Conservation (phyloP, 2,797 vertebrate genomes). For the Mormyrus proboscirostris region DNA sequence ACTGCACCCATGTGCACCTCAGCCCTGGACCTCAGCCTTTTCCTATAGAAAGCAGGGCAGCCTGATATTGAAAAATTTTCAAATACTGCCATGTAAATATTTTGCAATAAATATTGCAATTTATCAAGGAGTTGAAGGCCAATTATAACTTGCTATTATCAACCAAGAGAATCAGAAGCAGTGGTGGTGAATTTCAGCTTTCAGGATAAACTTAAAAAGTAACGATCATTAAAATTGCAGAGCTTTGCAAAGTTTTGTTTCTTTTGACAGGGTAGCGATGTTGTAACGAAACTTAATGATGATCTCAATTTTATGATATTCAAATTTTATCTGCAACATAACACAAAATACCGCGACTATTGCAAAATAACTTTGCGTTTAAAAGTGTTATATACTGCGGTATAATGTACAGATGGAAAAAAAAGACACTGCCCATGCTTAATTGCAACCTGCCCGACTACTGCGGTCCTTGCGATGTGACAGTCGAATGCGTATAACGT, state of each 20-base stretch:
- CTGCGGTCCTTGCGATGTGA: not conserved
- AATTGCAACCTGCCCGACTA: not conserved
- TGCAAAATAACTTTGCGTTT: not conserved
- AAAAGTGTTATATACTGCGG: not conserved
- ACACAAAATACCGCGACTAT: not conserved
- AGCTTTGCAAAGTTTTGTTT: not conserved
- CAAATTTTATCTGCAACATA: not conserved
- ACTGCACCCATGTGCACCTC: not conserved
- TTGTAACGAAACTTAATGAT: not conserved
- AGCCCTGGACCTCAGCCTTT: not conserved
- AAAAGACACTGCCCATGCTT: not conserved
- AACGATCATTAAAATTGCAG: not conserved
- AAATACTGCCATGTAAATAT: not conserved
- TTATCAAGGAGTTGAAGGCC: not conserved
- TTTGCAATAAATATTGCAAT: not conserved
- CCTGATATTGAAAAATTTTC: too few relatives aligned
- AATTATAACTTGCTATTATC: not conserved
- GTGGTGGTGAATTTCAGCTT: not conserved
- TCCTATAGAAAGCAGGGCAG: too few relatives aligned
- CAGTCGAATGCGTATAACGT: not conserved
- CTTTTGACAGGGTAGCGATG: not conserved
- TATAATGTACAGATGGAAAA: not conserved
- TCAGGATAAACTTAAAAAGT: not conserved
- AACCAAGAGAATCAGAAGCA: not conserved
- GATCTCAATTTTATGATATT: not conserved